These are phyloP conservation scores for Gadopsis marmoratus DNA, from an alignment of 2,797 vertebrate species.

Conservation along the genomic window DNA sequence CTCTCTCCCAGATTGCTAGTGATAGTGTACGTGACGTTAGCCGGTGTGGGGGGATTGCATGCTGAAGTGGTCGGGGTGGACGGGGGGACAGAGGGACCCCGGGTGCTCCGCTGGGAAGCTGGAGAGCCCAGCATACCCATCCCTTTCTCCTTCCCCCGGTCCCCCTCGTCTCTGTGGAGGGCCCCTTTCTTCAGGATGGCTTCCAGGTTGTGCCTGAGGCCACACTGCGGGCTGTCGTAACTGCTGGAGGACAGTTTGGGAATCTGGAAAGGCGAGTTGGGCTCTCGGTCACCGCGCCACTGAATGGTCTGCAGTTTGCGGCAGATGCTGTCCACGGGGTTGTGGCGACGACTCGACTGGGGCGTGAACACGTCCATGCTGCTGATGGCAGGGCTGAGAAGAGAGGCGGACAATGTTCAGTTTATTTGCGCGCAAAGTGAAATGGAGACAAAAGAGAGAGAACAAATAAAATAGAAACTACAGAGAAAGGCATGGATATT, in stretches of 20 bases:
- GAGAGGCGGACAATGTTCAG: neutral
- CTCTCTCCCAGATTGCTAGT: constrained; percentile 69
- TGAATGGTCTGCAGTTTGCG: constrained; percentile 92
- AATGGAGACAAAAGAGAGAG: neutral
- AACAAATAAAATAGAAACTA: neutral
- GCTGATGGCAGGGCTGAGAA: constrained; percentile 30
- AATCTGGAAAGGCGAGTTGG: constrained; percentile 87
- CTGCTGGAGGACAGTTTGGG: constrained; percentile 87
- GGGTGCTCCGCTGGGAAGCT: constrained; percentile 43
- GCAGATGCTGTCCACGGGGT: constrained; percentile 94
- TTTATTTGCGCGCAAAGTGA: neutral
- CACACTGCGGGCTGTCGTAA: constrained; percentile 87
- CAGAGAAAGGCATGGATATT: neutral
- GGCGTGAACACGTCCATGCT: constrained; percentile 79
- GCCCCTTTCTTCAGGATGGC: constrained; percentile 86
- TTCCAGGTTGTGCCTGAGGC: constrained; percentile 85
- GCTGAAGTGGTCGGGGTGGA: constrained; percentile 55
- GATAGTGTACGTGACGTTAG: constrained; percentile 81
- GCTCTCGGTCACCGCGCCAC: constrained; percentile 85
- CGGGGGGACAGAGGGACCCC: constrained; percentile 24
- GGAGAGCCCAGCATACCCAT: constrained; percentile 67
- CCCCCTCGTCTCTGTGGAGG: constrained; percentile 50
- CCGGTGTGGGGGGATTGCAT: constrained; percentile 35
- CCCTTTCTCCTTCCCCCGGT: neutral
- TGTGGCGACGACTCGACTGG: constrained; percentile 82